Evolutionary conservation across 2,113 vertebrate species (phyloP), one percentile per base, ranked within the genome.

Genomic region (Alexandromys fortis): DNA sequence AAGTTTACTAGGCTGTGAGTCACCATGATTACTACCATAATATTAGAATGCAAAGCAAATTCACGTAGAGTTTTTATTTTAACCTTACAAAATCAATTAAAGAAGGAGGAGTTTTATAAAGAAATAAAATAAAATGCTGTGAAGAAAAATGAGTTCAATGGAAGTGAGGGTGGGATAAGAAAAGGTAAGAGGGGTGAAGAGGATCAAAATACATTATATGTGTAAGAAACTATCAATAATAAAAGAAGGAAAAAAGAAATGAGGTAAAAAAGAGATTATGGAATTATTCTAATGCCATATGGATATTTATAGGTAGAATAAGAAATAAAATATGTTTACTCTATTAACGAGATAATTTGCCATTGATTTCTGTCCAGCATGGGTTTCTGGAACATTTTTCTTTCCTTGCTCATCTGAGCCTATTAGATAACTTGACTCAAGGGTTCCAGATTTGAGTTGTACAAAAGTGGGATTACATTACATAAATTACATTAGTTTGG

Each of bases 21-120:
- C 61, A 45, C 61, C 47, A 45, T 93, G 33, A 89, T 76, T 86
- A n/a, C 33, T 79, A 26, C 38, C 22, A 38, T 52, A 92, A 78
- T 94, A 45, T 72, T 93, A 94, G 76, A 85, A 96, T 28, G 85
- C 65, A 91, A 93, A 85, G 52, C 61, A 91, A 89, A 68, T 67
- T 91, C 68, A 83, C n/a, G 6, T 3, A 65, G 70, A 73, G 65
- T 52, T 96, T 96, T 94, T 67, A 55, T 70, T 63, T 86, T 86
- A 78, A 70, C n/a, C 11, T 77, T 55, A 24, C 21, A 47, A 89
- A 75, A 89, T 35, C 49, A 94, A 67, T 90, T n/a, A 85, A 92
- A 76, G 61, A 72, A 24, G 35, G 52, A n/a, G 0, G n/a, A 63
- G 33, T 7, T 77, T 87, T 91, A 35, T 78, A 16, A 94, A 89